Percentiles rank a stretch among this genome's conserved stretches.
Conservation (phyloP, 2,113 vertebrate genomes). For the Ophthalmotilapia sp. region DNA sequence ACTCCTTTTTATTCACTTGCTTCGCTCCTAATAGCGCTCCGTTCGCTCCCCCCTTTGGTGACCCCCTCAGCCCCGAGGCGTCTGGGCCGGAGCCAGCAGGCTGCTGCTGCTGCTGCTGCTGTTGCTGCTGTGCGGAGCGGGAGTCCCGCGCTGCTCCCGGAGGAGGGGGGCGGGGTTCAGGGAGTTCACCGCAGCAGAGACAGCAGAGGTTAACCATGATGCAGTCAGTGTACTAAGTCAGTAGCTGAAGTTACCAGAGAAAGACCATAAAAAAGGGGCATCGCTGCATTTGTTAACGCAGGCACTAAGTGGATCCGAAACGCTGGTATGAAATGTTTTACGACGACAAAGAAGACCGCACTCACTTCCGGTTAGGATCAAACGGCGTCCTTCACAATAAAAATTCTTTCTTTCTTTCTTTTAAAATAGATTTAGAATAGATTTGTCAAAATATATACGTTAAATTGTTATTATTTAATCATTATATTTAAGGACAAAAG, state of each 20-base stretch:
- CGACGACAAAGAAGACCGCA: neutral
- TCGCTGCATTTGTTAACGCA: neutral
- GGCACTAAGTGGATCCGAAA: neutral
- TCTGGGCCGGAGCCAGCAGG: slow-evolving; percentile 60
- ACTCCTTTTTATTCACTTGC: neutral
- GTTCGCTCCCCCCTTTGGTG: neutral
- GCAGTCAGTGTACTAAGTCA: neutral
- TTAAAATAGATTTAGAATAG: neutral
- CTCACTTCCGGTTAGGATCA: neutral
- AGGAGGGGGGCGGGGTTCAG: slow-evolving; percentile 66
- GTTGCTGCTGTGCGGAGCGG: slow-evolving; percentile 42
- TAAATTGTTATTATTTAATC: neutral
- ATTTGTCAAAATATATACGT: neutral
- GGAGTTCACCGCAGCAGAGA: slow-evolving; percentile 72
- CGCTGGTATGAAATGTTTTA: neutral
- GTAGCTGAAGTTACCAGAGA: neutral
- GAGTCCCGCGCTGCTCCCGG: slow-evolving; percentile 58
- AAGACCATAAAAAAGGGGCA: neutral
- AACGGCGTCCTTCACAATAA: neutral
- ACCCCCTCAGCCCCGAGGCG: neutral
- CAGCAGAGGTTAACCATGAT: slow-evolving; percentile 66
- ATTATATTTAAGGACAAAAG: neutral
- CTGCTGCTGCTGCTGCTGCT: slow-evolving; percentile 28
- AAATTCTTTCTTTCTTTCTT: fast-evolving
- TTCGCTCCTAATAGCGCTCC: neutral